Evolutionary conservation across 2,888 invertebrate species (phyloP), one percentile per base, ranked within the genome.

Genomic region (Apocheima hispidaria): DNA sequence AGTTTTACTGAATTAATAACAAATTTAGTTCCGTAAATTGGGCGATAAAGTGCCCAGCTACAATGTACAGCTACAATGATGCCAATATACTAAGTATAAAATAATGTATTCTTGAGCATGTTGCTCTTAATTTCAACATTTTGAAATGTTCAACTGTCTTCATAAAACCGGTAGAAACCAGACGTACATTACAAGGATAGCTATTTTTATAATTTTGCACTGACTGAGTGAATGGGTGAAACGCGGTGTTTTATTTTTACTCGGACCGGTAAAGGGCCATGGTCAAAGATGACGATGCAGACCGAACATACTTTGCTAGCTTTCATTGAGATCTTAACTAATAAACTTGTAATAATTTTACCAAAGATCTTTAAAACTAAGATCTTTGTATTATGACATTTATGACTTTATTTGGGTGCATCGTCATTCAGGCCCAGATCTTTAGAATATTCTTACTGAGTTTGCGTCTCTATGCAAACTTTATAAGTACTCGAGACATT

Each of bases 141-240:
- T 18, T 36, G 26, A 33, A 44, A 48, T 7, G 4, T 52, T 38
- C 16, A 33, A 33, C 50, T 55, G 46, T 48, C 51, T 48, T 52
- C 26, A 35, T 55, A 38, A 50, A 62, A 62, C 57, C 57, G 43
- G 53, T 49, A 20, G 30, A 38, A 58, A 50, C 49, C 53, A 56
- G 53, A 61, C 46, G 18, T 14, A 41, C 41, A 53, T 10, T 52
- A 57, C 58, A 63, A 63, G 54, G 50, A 46, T 46, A 54, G 51
- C 51, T 63, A 51, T 58, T 58, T 58, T 58, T 63, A 50, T 23
- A 51, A 46, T 51, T 64, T 49, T 44, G 54, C 57, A 46, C 57
- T 26, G 33, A 14, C 20, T 28, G 44, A 60, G 65, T 55, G 58
- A 65, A 65, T 58, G 54, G 54, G 30, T n/a, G 41, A 56, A 41